Evolutionary conservation across 2,113 vertebrate genomes (phyloP), one percentile per base, ranked within the genome.

Genomic region (Psilopogon haemacephalus): DNA sequence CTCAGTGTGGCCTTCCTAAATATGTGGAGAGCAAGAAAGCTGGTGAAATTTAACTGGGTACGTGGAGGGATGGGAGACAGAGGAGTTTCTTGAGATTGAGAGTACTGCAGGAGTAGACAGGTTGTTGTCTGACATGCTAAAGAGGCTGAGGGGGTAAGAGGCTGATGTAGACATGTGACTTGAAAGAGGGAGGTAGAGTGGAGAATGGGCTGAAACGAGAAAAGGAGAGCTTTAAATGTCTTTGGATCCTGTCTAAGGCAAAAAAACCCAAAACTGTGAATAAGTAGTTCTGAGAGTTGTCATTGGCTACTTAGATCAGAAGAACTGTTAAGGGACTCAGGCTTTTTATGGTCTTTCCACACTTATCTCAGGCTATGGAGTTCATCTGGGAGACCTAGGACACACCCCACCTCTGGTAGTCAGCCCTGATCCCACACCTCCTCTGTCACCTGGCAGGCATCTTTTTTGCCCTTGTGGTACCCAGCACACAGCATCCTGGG

Each of bases 401-500:
- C 19, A 50, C 59, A 19, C 15, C 2, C 59, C 59, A 6, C 35
- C 52, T 65, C 4, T 1, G 3, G 20, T 12, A 82, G n/a, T n/a
- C 54, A 87, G 17, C 71, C 72, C 72, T 55, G n/a, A 75, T 63
- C 75, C 84, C 77, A 13, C 8, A 65, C 3, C 8, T 70, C 35
- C 4, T 28, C 52, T 64, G n/a, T 97, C 80, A 98, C 99, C 99
- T 99, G 98, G 96, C 99, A 99, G 42, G 98, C 97, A 24, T 99
- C 99, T 90, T 99, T 99, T 83, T 97, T 94, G 83, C 99, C 99
- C 52, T 94, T 96, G 28, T 92, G 96, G 94, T 99, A 99, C 20
- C 99, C 99, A 2, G 99, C 99, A 26, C 99, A 99, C 82, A 99
- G 97, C 99, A 99, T 99, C 95, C 98, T 98, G 56, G 99, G 98